Evolutionary conservation across 1,140 invertebrate genomes (phyloP), one percentile per base, ranked within the genome.

Genomic region (Brachionus rubens): DNA sequence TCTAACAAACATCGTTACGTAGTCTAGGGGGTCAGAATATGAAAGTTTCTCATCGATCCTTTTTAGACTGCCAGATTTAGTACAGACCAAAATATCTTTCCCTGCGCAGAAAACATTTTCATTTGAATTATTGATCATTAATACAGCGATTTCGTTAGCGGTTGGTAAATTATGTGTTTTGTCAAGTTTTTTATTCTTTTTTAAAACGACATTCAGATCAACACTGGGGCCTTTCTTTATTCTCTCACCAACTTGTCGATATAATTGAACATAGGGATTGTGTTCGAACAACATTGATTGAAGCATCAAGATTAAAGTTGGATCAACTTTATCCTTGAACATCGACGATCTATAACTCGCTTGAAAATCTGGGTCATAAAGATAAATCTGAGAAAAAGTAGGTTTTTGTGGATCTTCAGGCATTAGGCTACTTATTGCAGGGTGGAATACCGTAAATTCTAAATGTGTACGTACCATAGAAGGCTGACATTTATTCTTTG

Each of bases 121-220:
- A n/a, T 59, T 59, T 36, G 14, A 6, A 77, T 80, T 76, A 46
- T 82, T 81, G 5, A 80, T 77, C 50, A 83, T 77, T 50, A 83
- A 76, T 68, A 82, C 78, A 40, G 81, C 82, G 46, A 82, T 77
- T 52, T 83, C 82, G 70, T 81, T 80, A 47, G 80, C 48, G 33
- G 78, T 70, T 48, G 82, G 82, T 59, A 79, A 78, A 77, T 87
- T 87, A 76, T 40, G 19, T 6, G 33, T 40, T 65, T 65, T 78
- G 80, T 52, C 67, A 26, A 75, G 83, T 75, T 76, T 75, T 24
- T 12, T 28, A 9, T 28, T 75, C 12, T 40, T 56, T 21, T 41
- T n/a, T 6, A 75, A 28, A 3, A 52, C 30, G 16, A 75, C n/a
- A 7, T 26, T 52, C 14, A 24, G 24, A 41, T 46, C 26, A 36